Evolutionary conservation across 1,140 invertebrate species (phyloP).

Genomic region (Diorhabda carinulata): DNA sequence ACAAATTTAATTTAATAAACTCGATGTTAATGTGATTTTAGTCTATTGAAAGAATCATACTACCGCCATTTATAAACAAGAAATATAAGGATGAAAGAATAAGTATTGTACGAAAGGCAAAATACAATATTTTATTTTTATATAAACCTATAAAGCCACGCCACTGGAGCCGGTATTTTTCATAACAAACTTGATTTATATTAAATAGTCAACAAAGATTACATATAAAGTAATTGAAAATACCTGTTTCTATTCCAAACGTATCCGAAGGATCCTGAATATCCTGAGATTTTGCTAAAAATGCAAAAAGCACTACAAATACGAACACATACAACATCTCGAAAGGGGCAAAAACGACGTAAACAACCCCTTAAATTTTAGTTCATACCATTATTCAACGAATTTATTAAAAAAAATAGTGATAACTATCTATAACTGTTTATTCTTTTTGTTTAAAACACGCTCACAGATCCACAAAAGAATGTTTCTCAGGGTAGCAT

Average conservation of each 20-base stretch:
- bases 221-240: neutral
- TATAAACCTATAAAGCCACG: too few species aligned
- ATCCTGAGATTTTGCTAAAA: neutral
- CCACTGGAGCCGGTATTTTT: too few species aligned
- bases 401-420: neutral
- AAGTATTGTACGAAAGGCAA: too few species aligned
- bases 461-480: neutral
- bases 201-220: too few species aligned
- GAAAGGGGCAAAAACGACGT: neutral
- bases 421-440: neutral
- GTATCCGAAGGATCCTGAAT: neutral
- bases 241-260: neutral
- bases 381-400: neutral
- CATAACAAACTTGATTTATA: too few species aligned
- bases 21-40: too few species aligned
- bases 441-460: neutral
- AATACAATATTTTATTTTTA: too few species aligned
- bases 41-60: too few species aligned
- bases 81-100: too few species aligned
- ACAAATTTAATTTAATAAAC: too few species aligned
- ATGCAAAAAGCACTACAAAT: neutral
- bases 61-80: too few species aligned
- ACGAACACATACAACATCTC: neutral
- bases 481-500: neutral
- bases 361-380: neutral